Base-by-base conservation (phyloP, 2,113 vertebrate species). In the Takifugu bimaculatus region DNA sequence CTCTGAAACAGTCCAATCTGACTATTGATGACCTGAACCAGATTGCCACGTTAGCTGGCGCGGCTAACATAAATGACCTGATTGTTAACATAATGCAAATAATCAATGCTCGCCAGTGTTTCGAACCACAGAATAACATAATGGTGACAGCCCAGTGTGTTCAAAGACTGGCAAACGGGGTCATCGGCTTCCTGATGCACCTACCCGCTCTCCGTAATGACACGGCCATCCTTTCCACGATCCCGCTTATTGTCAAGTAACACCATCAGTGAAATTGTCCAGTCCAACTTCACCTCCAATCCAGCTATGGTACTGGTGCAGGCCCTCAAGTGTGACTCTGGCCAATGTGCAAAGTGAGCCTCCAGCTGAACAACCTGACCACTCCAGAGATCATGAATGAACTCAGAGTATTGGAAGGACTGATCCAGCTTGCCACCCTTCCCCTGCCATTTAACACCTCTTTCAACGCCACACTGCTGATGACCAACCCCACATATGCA, bases 361-460 rank as follows among this genome's bases (percentile, higher is more conserved):
- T 92, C 32, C 61, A 83, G n/a, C 55, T 58, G 26, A 73, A 75
- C n/a, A 12, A 78, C 4, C 55, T 88, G 13, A 59, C 55, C 66
- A 82, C 79, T 26, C 56, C 85, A 1, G 79, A 83, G 26, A 78
- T 91, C 66, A 79, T 72, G 63, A 78, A 70, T 27, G 87, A 90
- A 65, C 75, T 92, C 50, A 50, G 27, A 45, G 45, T 89, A 25
- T 32, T 92, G 44, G 82, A 91, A n/a, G 53, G 32, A 15, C 65
- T 92, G 11, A 58, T 91, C 15, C 52, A 83, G 29, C 53, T 87
- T 7, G 48, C 77, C 0, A 35, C 69, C n/a, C 56, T 54, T 70
- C 51, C 12, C 20, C 29, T 80, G 28, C 84, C 81, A 26, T 68
- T 78, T 5, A 42, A 63, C n/a, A 57, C 43, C 11, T 68, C 69